Evolutionary conservation across 1,140 invertebrate genomes (phyloP), one percentile per base, ranked within the genome.

Genomic region (Aleiodes sp.): DNA sequence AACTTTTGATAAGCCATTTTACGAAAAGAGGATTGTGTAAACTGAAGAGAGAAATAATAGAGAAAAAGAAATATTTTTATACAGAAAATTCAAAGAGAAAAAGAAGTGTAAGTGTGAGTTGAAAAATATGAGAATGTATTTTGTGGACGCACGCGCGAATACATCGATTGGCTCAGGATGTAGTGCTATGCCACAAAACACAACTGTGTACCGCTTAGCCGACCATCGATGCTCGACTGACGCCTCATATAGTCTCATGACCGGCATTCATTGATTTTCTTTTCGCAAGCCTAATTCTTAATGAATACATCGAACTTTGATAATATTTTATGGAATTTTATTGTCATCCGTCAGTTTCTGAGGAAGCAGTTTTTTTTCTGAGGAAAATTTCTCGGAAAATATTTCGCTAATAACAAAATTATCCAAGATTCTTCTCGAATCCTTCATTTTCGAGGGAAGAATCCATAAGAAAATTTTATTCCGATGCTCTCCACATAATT

Each of bases 81-180:
- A 43, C 9, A 33, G 24, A 21, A 33, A 29, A 29, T 28, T 14
- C 29, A 33, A n/a, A 46, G 12, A 61, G 4, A 8, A 52, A 46
- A 10, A 29, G 31, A n/a, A 39, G 37, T 31, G 39, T 65, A 28
- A 46, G 19, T 35, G 62, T 67, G 65, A 68, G 70, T 33, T 56
- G 28, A 24, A 62, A 37, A 41, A 68, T 12, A 39, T 56, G 37
- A 66, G 63, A 66, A 67, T 63, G 63, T 29, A 71, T 70, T 56
- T 69, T 28, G 63, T 70, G 65, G 74, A 76, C 78, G 79, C 79
- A 69, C 70, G 76, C 79, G 79, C 78, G 75, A 71, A 75, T 70
- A 59, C 79, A 80, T 80, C 77, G 79, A 80, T 77, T 77, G 68
- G 60, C 56, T 59, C 41, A 65, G 74, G 73, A 72, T 62, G 66